These are phyloP conservation scores for Atta colombica DNA, from an alignment of 1,140 invertebrate genomes.

Conservation along the genomic window DNA sequence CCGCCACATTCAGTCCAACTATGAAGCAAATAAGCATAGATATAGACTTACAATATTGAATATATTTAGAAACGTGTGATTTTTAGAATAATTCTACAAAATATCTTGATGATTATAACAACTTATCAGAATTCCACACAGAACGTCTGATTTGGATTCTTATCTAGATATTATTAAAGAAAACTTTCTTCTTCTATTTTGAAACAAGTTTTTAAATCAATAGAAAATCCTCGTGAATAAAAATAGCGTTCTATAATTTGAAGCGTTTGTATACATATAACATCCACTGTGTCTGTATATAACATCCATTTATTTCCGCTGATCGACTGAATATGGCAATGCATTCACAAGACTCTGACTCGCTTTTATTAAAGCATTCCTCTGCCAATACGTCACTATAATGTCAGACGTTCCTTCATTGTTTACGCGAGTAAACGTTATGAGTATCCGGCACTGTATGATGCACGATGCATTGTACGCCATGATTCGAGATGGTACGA, in stretches of 20 bases:
- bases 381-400: conserved; percentile 65
- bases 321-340: not conserved
- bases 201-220: not conserved
- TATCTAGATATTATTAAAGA: not conserved
- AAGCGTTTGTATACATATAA: not conserved
- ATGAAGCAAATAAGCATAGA: not conserved
- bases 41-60: not conserved
- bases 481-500: not conserved
- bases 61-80: not conserved
- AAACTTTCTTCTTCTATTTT: not conserved
- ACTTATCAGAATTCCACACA: not conserved
- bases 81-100: not conserved
- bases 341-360: not conserved
- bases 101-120: not conserved
- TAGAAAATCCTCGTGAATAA: not conserved
- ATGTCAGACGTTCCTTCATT: conserved; percentile 61
- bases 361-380: conserved; percentile 36
- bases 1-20: not conserved
- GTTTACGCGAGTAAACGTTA: conserved; percentile 61
- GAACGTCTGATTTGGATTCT: not conserved
- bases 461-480: conserved; percentile 22
- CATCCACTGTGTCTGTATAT: not conserved
- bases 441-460: conserved; percentile 24
- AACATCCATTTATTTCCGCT: conserved; percentile 24
- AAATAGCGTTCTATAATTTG: not conserved